These are phyloP conservation scores for Serilophus lunatus DNA, from an alignment of 2,113 vertebrate genomes.

Conservation along the genomic window DNA sequence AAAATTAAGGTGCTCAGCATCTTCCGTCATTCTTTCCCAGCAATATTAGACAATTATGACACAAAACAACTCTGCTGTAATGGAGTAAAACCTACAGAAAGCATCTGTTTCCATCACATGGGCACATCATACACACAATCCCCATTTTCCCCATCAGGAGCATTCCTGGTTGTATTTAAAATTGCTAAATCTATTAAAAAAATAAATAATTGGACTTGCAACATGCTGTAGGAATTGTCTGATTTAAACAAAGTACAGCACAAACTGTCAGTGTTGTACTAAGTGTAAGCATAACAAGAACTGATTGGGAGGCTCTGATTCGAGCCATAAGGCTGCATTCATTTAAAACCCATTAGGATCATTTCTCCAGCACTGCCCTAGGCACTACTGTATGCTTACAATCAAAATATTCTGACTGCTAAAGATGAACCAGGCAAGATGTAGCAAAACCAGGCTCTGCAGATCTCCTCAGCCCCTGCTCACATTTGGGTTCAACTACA, in stretches of 20 bases:
- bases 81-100: neutral
- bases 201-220: neutral
- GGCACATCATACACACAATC: neutral
- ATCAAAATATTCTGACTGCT: neutral
- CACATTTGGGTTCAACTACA: neutral
- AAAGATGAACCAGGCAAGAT: neutral
- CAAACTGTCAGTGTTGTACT: neutral
- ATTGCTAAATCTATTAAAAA: neutral
- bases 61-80: neutral
- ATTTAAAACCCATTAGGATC: neutral
- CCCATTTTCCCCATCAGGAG: neutral
- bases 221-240: neutral
- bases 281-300: neutral
- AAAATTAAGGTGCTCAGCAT: neutral
- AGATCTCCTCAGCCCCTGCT: neutral
- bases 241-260: neutral
- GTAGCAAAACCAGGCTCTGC: neutral
- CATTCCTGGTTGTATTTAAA: neutral
- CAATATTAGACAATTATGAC: neutral
- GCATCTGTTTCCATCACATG: neutral
- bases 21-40: neutral
- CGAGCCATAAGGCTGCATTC: neutral
- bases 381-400: neutral
- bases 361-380: neutral
- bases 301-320: neutral